Conservation (phyloP, 2,113 vertebrate species). For the Paradoxurus hermaphroditus region DNA sequence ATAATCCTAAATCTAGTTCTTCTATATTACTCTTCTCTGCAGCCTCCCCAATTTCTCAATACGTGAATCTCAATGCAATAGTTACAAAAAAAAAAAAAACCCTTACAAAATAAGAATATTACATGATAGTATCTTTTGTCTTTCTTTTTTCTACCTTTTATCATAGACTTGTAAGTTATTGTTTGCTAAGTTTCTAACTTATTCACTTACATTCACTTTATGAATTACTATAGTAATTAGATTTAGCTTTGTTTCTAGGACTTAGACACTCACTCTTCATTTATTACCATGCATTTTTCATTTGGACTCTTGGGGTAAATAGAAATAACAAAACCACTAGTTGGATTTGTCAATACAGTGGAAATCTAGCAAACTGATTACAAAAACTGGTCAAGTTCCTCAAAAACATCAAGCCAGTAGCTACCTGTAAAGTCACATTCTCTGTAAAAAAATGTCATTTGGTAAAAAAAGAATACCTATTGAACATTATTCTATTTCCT, state of each 20-base stretch:
- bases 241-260: not conserved
- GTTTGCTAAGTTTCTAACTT: not conserved
- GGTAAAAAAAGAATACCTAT: not conserved
- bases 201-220: not conserved
- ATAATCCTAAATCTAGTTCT: not conserved
- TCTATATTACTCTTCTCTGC: not conserved
- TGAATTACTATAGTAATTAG: not conserved
- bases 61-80: not conserved
- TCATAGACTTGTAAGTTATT: not conserved
- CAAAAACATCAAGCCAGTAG: not conserved
- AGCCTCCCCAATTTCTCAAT: not conserved
- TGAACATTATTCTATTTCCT: not conserved
- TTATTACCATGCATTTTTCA: not conserved
- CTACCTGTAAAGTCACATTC: not conserved
- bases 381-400: not conserved
- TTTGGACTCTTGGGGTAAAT: not conserved
- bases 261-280: not conserved
- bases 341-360: constrained; percentile 18
- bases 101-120: not conserved
- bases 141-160: not conserved
- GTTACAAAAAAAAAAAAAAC: not conserved
- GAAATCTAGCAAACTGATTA: not conserved
- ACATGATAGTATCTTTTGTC: not conserved
- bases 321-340: not conserved
- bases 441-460: not conserved